phyloP scores from a whole-genome alignment of 2,113 vertebrate species.

The Vombatus ursinus region DNA sequence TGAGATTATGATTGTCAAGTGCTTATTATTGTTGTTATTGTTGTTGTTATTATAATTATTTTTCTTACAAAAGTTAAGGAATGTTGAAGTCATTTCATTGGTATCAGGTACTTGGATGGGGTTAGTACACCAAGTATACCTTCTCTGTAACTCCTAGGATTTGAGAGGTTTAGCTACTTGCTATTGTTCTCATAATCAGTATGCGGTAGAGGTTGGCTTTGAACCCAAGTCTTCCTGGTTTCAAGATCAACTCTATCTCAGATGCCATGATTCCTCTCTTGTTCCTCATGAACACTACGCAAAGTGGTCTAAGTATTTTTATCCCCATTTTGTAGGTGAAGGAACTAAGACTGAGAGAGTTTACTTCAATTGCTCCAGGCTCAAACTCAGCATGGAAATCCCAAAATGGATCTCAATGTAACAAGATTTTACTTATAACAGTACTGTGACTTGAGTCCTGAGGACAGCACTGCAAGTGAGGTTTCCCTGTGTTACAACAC shows the following conservation, averaged over 20 bases:
- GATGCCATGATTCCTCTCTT: neutral
- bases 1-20: neutral
- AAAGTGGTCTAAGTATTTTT: neutral
- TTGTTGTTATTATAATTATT: too few species aligned
- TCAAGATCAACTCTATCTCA: neutral
- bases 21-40: neutral
- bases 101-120: neutral
- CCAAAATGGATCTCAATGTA: neutral
- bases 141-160: neutral
- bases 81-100: neutral
- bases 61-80: neutral
- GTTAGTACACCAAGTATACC: neutral
- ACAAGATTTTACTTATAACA: neutral
- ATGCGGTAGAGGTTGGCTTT: neutral
- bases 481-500: neutral
- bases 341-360: neutral
- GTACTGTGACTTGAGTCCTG: neutral
- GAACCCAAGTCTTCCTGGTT: neutral
- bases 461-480: neutral
- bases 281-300: neutral
- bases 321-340: neutral
- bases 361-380: neutral
- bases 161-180: neutral
- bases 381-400: neutral
- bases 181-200: neutral